Percentiles rank a stretch among this genome's conserved stretches.
phyloP scores from a whole-genome alignment of 1,140 invertebrate species.

The Dolichoris vasculosae region DNA sequence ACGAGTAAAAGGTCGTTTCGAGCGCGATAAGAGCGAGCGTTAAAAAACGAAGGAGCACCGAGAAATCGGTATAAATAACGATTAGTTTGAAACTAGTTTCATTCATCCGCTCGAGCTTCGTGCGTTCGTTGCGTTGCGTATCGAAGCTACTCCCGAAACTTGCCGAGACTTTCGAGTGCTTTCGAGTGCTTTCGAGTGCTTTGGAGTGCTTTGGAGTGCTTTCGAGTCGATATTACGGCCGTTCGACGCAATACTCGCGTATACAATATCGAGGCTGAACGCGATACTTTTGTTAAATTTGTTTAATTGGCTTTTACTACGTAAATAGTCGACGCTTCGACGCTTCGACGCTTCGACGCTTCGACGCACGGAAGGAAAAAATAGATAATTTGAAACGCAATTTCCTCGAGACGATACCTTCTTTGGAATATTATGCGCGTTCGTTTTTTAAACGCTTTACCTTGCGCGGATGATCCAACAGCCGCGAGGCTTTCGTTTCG shows the following conservation, averaged over 20 bases:
- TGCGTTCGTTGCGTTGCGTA: not conserved
- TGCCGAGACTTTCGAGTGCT: too few species aligned
- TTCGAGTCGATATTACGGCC: too few species aligned
- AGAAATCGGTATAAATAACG: not conserved
- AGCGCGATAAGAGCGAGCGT: not conserved
- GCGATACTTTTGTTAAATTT: not conserved
- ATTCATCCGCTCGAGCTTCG: not conserved
- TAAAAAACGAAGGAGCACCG: not conserved
- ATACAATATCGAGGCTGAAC: not conserved
- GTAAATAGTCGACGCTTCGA: not conserved
- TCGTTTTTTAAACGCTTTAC: not conserved
- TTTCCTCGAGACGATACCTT: not conserved
- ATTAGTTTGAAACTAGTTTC: not conserved
- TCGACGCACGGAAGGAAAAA: not conserved
- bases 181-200: too few species aligned
- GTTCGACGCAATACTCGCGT: not conserved
- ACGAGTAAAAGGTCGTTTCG: not conserved
- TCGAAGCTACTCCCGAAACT: not conserved
- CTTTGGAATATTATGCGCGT: not conserved
- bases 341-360: too few species aligned
- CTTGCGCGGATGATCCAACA: not conserved
- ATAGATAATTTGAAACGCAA: constrained; percentile 17
- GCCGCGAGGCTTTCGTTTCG: not conserved
- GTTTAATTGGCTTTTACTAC: not conserved
- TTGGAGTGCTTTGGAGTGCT: too few species aligned